These are phyloP conservation scores for Glyptemys insculpta DNA, from an alignment of 2,797 vertebrate genomes.

Conservation along the genomic window DNA sequence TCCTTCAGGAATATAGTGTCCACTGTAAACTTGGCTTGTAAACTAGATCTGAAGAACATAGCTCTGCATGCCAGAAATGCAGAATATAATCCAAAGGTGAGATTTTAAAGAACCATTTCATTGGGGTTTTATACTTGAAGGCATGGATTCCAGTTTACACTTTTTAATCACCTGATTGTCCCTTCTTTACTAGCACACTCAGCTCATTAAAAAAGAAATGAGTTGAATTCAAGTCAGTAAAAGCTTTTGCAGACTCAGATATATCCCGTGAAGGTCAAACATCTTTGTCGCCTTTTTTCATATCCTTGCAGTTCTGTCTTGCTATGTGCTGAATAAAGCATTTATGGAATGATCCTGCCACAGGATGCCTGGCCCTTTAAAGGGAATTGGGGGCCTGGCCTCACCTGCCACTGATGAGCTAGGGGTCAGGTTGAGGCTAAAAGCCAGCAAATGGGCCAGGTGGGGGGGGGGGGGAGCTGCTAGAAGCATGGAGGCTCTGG, in stretches of 20 bases:
- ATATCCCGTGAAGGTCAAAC: background rate
- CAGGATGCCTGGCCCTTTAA: background rate
- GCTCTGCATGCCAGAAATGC: slow-evolving; percentile 95
- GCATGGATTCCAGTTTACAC: background rate
- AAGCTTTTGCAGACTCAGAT: background rate
- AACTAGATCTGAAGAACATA: slow-evolving; percentile 95
- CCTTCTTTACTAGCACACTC: background rate
- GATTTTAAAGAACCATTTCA: background rate
- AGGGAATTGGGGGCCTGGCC: background rate
- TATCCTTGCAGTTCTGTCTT: slow-evolving; percentile 1
- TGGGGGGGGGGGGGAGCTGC: background rate
- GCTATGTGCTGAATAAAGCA: background rate
- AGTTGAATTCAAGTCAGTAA: background rate
- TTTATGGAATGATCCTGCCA: background rate
- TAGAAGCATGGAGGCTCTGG: background rate
- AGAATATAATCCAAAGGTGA: slow-evolving; percentile 98
- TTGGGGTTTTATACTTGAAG: background rate
- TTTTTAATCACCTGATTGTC: background rate
- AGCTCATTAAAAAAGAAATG: background rate
- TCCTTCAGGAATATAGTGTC: slow-evolving; percentile 94
- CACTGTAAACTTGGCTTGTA: slow-evolving; percentile 95
- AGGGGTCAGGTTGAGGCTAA: background rate
- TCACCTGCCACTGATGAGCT: background rate
- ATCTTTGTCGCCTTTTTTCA: background rate
- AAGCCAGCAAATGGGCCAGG: background rate